Evolutionary conservation across 2,797 vertebrate species (phyloP), one percentile per base, ranked within the genome.

Genomic region (Chelonia mydas): DNA sequence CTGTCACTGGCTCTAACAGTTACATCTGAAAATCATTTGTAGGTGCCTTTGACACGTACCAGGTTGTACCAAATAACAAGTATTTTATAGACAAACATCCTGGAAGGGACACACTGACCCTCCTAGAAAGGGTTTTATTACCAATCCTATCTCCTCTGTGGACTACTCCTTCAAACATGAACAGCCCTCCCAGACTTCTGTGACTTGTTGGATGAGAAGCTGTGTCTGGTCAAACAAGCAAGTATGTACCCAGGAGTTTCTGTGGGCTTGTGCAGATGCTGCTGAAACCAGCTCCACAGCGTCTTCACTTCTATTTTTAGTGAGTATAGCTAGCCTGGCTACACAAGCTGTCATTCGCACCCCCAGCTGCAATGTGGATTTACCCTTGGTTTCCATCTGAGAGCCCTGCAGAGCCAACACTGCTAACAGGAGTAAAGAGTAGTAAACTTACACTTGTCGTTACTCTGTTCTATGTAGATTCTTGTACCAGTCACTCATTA

Each of bases 101-200:
- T 78, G 1, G n/a, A 37, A 72, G 17, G 19, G 65, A 37, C n/a
- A 21, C 19, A 21, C 19, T 72, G 19, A 21, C n/a, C 93, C 97
- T 96, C 95, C 93, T 94, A 95, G 95, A 95, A 96, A n/a, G 96
- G 87, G 86, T 93, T 95, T 91, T 95, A 95, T 96, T 96, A 96
- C 93, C 94, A 94, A 76, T 84, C 93, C 96, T 96, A 92, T 97
- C 94, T 97, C 95, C 97, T 95, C 89, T 23, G 83, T 94, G 82
- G 94, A 83, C 90, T 95, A 89, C 89, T 94, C 59, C 45, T 96
- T 96, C 91, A 95, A 91, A 95, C 84, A 95, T 89, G 88, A 17
- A 0, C 95, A 96, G 49, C 65, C 49, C 19, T 19, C n/a, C 19
- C 65, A 23, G 49, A 49, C 49, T 49, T 21, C 33, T 65, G 8